Evolutionary conservation across 1,140 invertebrate genomes (phyloP), one percentile per base, ranked within the genome.

Genomic region (Drosophila teissieri): DNA sequence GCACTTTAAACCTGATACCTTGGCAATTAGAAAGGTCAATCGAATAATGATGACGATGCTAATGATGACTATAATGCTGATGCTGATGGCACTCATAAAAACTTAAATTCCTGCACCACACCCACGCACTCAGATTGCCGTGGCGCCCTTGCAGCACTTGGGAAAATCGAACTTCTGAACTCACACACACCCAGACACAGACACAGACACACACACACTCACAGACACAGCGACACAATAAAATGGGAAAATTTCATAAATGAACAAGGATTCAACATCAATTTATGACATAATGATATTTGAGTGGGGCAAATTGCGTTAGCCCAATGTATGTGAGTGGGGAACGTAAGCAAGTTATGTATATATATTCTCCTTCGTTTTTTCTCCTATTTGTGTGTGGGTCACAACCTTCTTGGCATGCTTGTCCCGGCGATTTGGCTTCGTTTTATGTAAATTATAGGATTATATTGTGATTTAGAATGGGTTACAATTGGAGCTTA

Each of bases 401-500:
- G 65, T 68, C 65, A 27, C 72, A 62, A 82, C 67, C 81, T 82
- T 68, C 69, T 90, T 81, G 67, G 60, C 76, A 69, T 70, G 46
- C 78, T 40, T 53, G 45, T 45, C 62, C 63, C 76, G 54, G 56
- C 51, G 53, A 68, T 78, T 54, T 58, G 72, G 72, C 61, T 81
- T 62, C 67, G 81, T 88, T 78, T 91, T 91, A 90, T 90, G 88
- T 88, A 91, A 91, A 91, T 91, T 88, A 80, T 81, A 15, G 62
- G 83, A 91, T 91, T 91, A 91, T 81, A 42, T 70, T 89, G 81
- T 88, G 88, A 91, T 91, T 91, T 91, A 72, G 74, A 70, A 74
- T 76, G 69, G 79, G 73, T 84, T 84, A 91, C 64, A 76, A 79
- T 76, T 67, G 65, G 17, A 27, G 58, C 74, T 82, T 82, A 81